Evolutionary conservation across 2,113 vertebrate genomes (phyloP).

Genomic region (Labrus mixtus): DNA sequence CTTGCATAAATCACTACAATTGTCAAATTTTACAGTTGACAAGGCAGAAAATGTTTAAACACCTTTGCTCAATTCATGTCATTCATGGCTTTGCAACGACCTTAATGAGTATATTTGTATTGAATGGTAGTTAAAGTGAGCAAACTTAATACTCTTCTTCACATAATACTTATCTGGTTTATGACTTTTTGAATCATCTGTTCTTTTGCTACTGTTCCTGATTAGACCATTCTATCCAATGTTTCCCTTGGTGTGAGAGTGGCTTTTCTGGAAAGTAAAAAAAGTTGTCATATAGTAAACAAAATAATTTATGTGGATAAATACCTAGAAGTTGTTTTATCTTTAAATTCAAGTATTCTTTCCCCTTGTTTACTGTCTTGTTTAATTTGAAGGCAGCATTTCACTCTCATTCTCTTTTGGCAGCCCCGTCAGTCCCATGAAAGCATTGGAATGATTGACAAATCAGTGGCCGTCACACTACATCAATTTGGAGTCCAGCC

Average conservation of each 20-base stretch:
- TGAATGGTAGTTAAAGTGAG: too few relatives aligned
- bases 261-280: too few relatives aligned
- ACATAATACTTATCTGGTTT: too few relatives aligned
- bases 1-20: not conserved
- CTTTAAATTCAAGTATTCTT: slow-evolving; percentile 2
- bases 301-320: not conserved
- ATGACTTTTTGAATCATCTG: too few relatives aligned
- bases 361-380: slow-evolving; percentile 22
- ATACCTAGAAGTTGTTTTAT: not conserved
- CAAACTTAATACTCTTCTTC: too few relatives aligned
- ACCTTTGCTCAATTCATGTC: too few relatives aligned
- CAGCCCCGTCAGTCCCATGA: slow-evolving; percentile 50
- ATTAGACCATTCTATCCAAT: too few relatives aligned
- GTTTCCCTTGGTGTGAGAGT: too few relatives aligned
- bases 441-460: slow-evolving; percentile 61
- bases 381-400: slow-evolving; percentile 28
- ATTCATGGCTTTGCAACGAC: too few relatives aligned
- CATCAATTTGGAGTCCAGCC: slow-evolving; percentile 53
- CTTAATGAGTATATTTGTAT: too few relatives aligned
- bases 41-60: too few relatives aligned
- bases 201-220: too few relatives aligned
- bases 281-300: not conserved
- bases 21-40: not conserved
- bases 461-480: slow-evolving; percentile 60
- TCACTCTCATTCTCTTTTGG: slow-evolving; percentile 39